Conservation (phyloP, 1,140 invertebrate genomes). For the Drosophila willistoni region DNA sequence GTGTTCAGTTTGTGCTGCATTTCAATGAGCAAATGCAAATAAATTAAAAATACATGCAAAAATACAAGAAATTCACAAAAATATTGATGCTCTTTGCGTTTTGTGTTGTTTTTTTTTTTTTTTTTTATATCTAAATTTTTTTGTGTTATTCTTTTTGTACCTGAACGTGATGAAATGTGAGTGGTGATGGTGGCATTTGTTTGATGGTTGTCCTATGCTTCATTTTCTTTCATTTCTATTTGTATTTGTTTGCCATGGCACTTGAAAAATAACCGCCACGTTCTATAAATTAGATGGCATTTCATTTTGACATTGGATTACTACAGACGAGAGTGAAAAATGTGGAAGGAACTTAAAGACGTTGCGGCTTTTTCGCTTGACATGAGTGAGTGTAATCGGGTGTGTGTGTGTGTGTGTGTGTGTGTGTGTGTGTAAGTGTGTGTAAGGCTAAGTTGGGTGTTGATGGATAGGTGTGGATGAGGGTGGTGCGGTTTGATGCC, state of each 20-base stretch:
- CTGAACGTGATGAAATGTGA: slow-evolving; percentile 70
- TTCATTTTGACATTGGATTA: slow-evolving; percentile 52
- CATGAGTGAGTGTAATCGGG: slow-evolving; percentile 13
- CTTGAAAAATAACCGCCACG: slow-evolving; percentile 61
- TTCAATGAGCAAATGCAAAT: slow-evolving; percentile 81
- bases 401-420: neutral
- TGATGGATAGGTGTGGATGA: slow-evolving; percentile 40
- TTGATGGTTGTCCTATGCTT: slow-evolving; percentile 12
- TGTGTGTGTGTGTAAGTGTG: too few relatives aligned
- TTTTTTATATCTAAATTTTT: slow-evolving; percentile 54
- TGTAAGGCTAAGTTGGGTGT: too few relatives aligned
- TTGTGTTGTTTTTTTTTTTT: slow-evolving; percentile 11
- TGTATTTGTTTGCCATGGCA: slow-evolving; percentile 38
- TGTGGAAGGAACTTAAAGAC: slow-evolving; percentile 49
- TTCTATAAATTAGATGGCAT: slow-evolving; percentile 79
- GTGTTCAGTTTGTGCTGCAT: slow-evolving; percentile 71
- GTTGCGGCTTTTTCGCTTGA: slow-evolving; percentile 52
- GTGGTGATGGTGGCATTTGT: slow-evolving; percentile 13
- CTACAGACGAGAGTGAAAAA: slow-evolving; percentile 48
- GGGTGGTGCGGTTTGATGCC: slow-evolving; percentile 40
- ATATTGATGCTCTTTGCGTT: slow-evolving; percentile 70
- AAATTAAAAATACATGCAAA: slow-evolving; percentile 76
- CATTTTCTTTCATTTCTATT: slow-evolving; percentile 36
- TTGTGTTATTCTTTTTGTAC: neutral
- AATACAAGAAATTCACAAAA: slow-evolving; percentile 53